Base-by-base conservation (phyloP, 2,797 vertebrate genomes). In the Catostomus latipinnis region DNA sequence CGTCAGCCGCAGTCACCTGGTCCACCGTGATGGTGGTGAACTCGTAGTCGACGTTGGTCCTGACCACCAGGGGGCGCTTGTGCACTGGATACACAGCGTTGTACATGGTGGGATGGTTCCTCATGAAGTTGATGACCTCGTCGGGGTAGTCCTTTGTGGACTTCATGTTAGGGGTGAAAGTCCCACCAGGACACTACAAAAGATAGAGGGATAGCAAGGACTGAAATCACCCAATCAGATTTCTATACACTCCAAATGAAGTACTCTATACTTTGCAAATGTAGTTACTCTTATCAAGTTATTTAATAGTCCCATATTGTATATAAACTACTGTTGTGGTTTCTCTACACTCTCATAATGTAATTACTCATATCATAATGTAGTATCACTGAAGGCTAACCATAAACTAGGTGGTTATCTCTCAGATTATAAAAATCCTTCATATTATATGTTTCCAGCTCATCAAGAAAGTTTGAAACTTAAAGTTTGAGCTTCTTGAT, bases 41-140 rank as follows among this genome's bases (percentile, higher is more conserved):
- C 88, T 96, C 96, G 82, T 99, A 99, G 90, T 97, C 95, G 76
- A 96, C 95, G 0, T 97, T 98, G 12, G 96, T 98, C 82, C 98
- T 92, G 13, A 98, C 96, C 88, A 99, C 96, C 69, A 99, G 95
- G 6, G 98, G 98, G 92, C 95, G 97, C 91, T 96, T 97, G 90
- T 99, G 98, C 7, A 97, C 91, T 0, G 98, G 98, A 90, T 98
- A 98, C 81, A 99, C 93, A 0, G 96, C 90, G 4, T 99, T 97
- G 93, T 97, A 97, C 98, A 99, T 99, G 88, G 97, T 95, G 0
- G 98, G 97, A 87, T 99, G 98, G 6, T 96, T 90, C 11, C 97
- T 95, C 96, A 99, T 99, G 89, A 99, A 99, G 94, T 97, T 99
- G 88, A 99, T 99, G 82, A 99, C 98, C 76, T 99, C 98, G 1